Conservation (phyloP, 2,113 vertebrate species). For the Rhizomys pruinosus region DNA sequence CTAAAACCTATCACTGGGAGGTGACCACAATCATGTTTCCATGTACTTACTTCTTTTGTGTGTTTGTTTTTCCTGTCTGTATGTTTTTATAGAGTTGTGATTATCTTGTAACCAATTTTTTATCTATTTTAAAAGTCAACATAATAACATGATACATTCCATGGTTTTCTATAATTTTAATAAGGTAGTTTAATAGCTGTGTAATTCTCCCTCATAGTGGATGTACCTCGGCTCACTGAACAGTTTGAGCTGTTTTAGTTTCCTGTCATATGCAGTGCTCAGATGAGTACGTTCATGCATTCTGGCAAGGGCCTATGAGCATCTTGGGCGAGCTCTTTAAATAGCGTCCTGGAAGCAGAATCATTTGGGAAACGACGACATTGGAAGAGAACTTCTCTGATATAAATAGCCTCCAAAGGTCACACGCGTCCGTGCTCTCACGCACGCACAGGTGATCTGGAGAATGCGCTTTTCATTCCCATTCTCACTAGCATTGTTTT, state of each 20-base stretch:
- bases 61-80: constrained; percentile 3
- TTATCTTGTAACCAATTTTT: constrained; percentile 43
- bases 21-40: neutral
- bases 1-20: neutral
- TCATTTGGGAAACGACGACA: constrained; percentile 52
- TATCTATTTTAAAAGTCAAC: constrained; percentile 39
- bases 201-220: neutral
- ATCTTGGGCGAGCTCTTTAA: constrained; percentile 43
- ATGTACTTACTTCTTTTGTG: neutral
- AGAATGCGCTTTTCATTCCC: neutral
- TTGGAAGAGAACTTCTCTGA: constrained; percentile 39
- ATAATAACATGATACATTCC: neutral
- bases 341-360: constrained; percentile 30
- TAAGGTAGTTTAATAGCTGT: constrained; percentile 12
- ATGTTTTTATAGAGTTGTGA: constrained; percentile 38
- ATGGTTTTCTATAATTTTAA: neutral
- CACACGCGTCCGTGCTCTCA: neutral
- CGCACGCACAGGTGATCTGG: neutral
- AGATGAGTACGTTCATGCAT: constrained; percentile 28
- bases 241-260: constrained; percentile 24
- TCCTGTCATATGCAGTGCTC: neutral
- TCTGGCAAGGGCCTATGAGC: constrained; percentile 11
- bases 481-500: constrained; percentile 30
- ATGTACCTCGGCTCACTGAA: neutral
- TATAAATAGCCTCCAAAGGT: constrained; percentile 1